Percentiles rank a stretch among this genome's conserved stretches.
These are phyloP conservation scores for Patagioenas fasciata DNA, from an alignment of 2,113 vertebrate species.

Conservation along the genomic window DNA sequence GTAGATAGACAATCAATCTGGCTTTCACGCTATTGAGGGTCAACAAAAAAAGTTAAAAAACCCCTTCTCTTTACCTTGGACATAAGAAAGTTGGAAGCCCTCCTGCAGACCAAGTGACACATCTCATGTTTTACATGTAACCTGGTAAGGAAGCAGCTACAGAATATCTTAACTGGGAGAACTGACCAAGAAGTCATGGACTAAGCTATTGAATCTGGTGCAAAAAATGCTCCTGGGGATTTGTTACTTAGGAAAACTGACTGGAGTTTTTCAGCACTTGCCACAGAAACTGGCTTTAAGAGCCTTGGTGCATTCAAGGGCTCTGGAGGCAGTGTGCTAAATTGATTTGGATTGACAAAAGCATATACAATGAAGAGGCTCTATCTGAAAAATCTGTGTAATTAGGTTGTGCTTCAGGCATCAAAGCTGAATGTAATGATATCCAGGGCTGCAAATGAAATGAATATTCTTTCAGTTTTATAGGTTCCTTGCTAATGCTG, in stretches of 20 bases:
- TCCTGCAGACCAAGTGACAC: background rate
- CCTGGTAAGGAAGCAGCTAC: background rate
- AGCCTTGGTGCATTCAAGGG: background rate
- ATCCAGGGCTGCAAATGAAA: background rate
- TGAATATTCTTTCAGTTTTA: background rate
- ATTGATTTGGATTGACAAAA: background rate
- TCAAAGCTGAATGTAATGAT: background rate
- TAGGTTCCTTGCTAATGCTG: background rate
- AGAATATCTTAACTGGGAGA: background rate
- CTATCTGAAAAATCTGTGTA: background rate
- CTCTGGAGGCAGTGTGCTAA: background rate
- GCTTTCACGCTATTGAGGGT: background rate
- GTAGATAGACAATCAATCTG: background rate
- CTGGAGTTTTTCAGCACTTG: background rate
- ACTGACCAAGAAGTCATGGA: background rate
- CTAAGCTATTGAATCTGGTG: background rate
- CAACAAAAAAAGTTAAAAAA: background rate
- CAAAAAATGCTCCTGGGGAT: background rate
- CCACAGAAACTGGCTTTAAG: background rate
- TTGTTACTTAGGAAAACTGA: background rate
- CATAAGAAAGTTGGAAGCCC: background rate
- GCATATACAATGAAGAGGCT: background rate
- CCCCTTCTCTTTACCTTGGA: background rate
- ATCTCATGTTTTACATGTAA: background rate
- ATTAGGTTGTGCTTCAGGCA: background rate